Percentiles rank a stretch among this genome's conserved stretches.
Evolutionary conservation across 2,113 vertebrate genomes (phyloP).

Genomic region (Climacteris rufus): DNA sequence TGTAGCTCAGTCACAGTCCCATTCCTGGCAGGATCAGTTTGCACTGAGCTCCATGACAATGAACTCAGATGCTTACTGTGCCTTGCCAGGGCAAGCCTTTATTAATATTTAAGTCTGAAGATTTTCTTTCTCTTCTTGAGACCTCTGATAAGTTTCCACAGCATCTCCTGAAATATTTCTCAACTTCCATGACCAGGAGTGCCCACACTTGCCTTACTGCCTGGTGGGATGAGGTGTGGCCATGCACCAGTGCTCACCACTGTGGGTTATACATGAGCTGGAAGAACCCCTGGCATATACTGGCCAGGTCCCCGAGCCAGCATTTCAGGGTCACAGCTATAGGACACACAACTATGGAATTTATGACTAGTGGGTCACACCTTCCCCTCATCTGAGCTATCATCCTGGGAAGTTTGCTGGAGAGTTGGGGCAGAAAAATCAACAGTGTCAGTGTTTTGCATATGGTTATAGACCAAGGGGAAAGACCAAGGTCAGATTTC

Average conservation of each 20-base stretch:
- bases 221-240: neutral
- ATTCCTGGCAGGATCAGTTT: neutral
- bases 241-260: neutral
- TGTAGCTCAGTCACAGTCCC: neutral
- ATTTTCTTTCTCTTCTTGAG: neutral
- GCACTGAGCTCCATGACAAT: neutral
- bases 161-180: neutral
- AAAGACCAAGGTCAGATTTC: neutral
- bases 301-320: neutral
- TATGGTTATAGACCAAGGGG: neutral
- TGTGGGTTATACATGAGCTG: neutral
- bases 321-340: neutral
- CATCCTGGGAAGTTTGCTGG: neutral
- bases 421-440: neutral
- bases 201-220: neutral
- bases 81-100: neutral
- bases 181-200: neutral
- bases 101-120: neutral
- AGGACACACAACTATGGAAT: fast-evolving
- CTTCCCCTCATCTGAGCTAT: neutral
- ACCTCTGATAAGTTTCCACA: neutral
- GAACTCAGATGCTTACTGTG: neutral
- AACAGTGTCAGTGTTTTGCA: neutral
- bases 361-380: neutral
- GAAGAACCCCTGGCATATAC: neutral